Evolutionary conservation across 1,140 invertebrate species (phyloP).

Genomic region (Dendrolimus punctatus): DNA sequence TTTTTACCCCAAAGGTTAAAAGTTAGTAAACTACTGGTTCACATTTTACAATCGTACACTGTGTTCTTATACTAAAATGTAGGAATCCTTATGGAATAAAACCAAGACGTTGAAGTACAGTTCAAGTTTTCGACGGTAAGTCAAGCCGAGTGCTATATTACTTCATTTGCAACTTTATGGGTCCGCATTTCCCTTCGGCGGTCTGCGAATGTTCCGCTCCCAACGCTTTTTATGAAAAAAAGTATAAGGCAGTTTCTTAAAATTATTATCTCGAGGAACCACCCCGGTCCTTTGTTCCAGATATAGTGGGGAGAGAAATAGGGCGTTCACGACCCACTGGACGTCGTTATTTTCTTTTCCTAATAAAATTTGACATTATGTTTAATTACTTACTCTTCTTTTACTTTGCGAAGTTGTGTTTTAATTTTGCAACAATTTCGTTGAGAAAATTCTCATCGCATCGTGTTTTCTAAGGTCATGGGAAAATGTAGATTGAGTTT

Average conservation of each 20-base stretch:
- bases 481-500: too few relatives aligned
- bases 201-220: conserved; percentile 20
- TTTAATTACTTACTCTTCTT: conserved; percentile 25
- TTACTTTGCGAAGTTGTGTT: not conserved
- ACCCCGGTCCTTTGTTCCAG: conserved; percentile 29
- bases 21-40: too few relatives aligned
- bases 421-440: too few relatives aligned
- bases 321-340: conserved; percentile 18
- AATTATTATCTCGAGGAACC: conserved; percentile 38
- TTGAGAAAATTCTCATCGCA: too few relatives aligned
- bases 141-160: conserved; percentile 30
- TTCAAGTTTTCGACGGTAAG: conserved; percentile 27
- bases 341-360: conserved; percentile 27
- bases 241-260: conserved; percentile 33
- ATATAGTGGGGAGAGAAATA: conserved; percentile 24
- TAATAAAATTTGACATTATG: conserved; percentile 21
- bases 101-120: conserved; percentile 6
- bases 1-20: too few relatives aligned
- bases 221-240: conserved; percentile 41
- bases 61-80: too few relatives aligned
- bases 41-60: too few relatives aligned
- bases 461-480: too few relatives aligned
- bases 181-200: conserved; percentile 31
- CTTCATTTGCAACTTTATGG: conserved; percentile 62
- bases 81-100: too few relatives aligned